Conservation (phyloP, 1,140 invertebrate species). For the Tetramorium simillimum region DNA sequence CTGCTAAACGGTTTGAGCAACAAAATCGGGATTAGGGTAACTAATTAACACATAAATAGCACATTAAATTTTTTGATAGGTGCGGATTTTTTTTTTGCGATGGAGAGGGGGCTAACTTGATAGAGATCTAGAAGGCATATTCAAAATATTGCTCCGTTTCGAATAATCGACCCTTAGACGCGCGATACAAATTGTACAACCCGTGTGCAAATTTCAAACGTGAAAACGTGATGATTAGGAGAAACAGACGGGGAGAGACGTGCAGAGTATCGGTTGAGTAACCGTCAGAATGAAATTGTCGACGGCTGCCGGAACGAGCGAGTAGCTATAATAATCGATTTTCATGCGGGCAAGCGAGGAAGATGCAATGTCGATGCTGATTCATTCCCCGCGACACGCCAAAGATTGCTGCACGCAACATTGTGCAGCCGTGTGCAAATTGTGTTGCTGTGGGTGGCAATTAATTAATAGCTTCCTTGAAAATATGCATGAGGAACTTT, state of each 20-base stretch:
- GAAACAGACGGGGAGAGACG: neutral
- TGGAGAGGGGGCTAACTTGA: too few species aligned
- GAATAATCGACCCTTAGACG: slow-evolving; percentile 22
- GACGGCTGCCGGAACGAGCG: slow-evolving; percentile 61
- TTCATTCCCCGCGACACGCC: slow-evolving; percentile 22
- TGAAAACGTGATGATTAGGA: slow-evolving; percentile 40
- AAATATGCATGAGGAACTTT: neutral
- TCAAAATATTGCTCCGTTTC: neutral
- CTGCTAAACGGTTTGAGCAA: too few species aligned
- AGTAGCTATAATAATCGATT: slow-evolving; percentile 70
- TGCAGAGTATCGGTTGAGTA: slow-evolving; percentile 25
- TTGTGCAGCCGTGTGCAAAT: slow-evolving; percentile 28
- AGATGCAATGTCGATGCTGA: slow-evolving; percentile 38
- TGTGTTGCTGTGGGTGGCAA: slow-evolving; percentile 7
- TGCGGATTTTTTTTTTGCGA: too few species aligned
- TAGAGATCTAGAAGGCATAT: neutral
- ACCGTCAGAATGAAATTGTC: slow-evolving; percentile 68
- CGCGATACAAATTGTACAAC: neutral
- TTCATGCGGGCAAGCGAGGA: slow-evolving; percentile 7
- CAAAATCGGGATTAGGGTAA: too few species aligned
- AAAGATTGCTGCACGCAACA: slow-evolving; percentile 33
- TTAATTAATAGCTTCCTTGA: slow-evolving; percentile 31
- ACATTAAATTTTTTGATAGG: too few species aligned
- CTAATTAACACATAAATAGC: too few species aligned
- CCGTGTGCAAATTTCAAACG: slow-evolving; percentile 12